Percentiles rank a stretch among this genome's conserved stretches.
Evolutionary conservation across 2,888 invertebrate genomes (phyloP).

Genomic region (Meiosimyza platycephala): DNA sequence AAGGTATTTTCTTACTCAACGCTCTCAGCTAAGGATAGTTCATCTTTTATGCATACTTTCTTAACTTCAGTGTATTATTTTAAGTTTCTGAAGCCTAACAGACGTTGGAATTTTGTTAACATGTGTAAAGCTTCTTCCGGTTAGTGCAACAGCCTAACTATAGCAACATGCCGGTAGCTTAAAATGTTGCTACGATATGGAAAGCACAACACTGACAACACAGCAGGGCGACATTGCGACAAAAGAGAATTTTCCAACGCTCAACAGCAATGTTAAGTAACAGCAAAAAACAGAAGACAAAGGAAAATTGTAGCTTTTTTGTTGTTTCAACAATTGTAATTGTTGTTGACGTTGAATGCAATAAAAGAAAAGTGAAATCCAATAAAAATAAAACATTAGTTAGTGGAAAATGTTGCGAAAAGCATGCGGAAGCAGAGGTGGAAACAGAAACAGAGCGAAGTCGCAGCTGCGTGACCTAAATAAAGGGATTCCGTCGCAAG

Average conservation of each 20-base stretch:
- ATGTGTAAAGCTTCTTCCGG: too few species aligned
- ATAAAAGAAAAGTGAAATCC: conserved; percentile 33
- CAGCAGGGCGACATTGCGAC: not conserved
- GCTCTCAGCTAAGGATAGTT: too few species aligned
- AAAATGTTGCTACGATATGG: too few species aligned
- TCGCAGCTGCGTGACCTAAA: conserved; percentile 26
- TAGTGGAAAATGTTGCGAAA: not conserved
- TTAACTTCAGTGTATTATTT: too few species aligned
- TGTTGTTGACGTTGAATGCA: conserved; percentile 17
- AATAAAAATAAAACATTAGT: conserved; percentile 22
- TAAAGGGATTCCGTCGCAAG: not conserved
- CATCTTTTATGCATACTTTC: too few species aligned
- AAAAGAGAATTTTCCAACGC: not conserved
- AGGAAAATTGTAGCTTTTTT: not conserved
- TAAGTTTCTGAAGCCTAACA: too few species aligned
- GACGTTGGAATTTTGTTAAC: too few species aligned
- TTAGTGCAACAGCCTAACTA: too few species aligned
- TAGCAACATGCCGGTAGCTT: too few species aligned
- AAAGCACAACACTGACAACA: too few species aligned
- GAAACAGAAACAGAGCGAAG: too few species aligned
- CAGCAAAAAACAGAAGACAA: not conserved
- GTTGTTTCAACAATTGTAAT: not conserved
- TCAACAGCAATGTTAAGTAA: not conserved
- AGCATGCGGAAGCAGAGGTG: conserved; percentile 4
- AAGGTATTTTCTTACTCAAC: too few species aligned